These are phyloP conservation scores for Anguilla pacifica DNA, from an alignment of 2,797 vertebrate genomes.

Conservation along the genomic window DNA sequence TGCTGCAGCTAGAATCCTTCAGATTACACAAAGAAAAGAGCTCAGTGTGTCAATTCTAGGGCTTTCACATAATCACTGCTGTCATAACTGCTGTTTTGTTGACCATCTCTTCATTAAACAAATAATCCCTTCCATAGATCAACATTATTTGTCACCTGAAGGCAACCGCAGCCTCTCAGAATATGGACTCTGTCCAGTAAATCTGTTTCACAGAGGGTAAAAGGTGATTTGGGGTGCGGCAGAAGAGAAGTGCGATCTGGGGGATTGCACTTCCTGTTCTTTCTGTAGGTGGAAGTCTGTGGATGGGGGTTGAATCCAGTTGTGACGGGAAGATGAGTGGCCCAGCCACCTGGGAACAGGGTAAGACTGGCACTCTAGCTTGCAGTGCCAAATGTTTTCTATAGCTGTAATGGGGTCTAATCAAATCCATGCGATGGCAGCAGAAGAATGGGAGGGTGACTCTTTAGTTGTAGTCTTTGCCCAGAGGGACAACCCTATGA, in stretches of 20 bases:
- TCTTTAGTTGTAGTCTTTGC: not conserved
- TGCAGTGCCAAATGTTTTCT: not conserved
- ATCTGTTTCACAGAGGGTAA: slow-evolving; percentile 60
- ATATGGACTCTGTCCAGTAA: slow-evolving; percentile 55
- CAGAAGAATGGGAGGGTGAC: not conserved
- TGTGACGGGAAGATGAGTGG: not conserved
- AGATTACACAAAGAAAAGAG: slow-evolving; percentile 49
- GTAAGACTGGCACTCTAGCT: not conserved
- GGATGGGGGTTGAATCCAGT: slow-evolving; percentile 63
- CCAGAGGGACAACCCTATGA: not conserved
- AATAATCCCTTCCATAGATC: slow-evolving; percentile 46
- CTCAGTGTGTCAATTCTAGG: slow-evolving; percentile 50
- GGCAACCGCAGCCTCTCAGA: slow-evolving; percentile 35
- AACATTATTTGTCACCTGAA: slow-evolving; percentile 66
- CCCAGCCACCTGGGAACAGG: not conserved
- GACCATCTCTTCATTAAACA: not conserved
- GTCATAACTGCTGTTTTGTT: not conserved
- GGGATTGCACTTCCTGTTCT: not conserved
- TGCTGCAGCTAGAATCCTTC: slow-evolving; percentile 65
- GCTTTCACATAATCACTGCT: not conserved
- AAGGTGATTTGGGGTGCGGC: slow-evolving; percentile 47
- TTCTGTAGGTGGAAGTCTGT: slow-evolving; percentile 66
- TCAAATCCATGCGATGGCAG: not conserved
- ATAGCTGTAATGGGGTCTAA: not conserved
- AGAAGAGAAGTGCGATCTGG: not conserved